Conservation (phyloP, 2,113 vertebrate genomes). For the Semicossyphus pulcher region DNA sequence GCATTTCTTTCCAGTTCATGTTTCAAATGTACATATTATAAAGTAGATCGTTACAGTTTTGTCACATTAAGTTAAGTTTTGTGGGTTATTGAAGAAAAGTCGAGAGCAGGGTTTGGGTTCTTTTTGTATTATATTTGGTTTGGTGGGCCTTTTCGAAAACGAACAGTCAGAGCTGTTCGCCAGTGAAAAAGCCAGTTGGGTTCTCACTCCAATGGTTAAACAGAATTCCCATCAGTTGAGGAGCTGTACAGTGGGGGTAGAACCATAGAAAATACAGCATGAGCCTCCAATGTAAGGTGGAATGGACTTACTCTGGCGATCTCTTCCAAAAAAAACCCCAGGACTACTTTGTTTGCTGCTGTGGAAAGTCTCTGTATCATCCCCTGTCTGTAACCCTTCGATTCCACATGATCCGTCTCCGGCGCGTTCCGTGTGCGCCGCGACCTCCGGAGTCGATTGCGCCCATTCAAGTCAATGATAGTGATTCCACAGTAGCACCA, state of each 20-base stretch:
- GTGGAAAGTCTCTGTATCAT: not conserved
- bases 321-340: not conserved
- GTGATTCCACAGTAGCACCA: too few species aligned
- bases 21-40: constrained; percentile 4
- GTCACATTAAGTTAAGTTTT: not conserved
- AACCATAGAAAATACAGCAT: not conserved
- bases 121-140: not conserved
- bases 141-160: not conserved
- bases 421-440: too few species aligned
- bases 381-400: not conserved
- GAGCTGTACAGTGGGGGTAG: not conserved
- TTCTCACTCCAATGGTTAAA: not conserved
- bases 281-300: not conserved
- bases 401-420: too few species aligned
- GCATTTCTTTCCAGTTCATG: constrained; percentile 1
- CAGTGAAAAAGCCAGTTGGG: not conserved
- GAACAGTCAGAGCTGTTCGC: too few species aligned
- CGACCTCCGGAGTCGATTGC: too few species aligned
- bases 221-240: not conserved
- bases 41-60: not conserved
- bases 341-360: not conserved
- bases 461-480: too few species aligned
- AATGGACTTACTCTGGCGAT: not conserved
- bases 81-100: not conserved
- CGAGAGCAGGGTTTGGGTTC: not conserved